Evolutionary conservation across 2,888 invertebrate genomes (phyloP).

Genomic region (Hyppa rectilinea): DNA sequence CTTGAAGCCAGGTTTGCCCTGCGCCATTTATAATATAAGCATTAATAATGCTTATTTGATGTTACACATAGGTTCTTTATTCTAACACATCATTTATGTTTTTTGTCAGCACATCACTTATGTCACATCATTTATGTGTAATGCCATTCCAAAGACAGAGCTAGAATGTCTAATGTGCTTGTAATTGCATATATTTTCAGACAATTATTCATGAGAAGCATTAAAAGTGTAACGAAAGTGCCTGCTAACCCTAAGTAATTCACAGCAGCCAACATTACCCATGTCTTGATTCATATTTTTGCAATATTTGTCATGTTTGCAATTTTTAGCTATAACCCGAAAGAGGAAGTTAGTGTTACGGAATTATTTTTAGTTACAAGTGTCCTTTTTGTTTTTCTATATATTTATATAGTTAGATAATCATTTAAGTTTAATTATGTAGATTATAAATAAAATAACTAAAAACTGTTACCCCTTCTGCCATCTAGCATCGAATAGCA

Average conservation of each 20-base stretch:
- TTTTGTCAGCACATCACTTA: neutral
- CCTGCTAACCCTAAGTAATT: neutral
- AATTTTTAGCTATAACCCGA: neutral
- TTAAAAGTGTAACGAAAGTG: neutral
- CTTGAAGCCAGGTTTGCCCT: conserved; percentile 28
- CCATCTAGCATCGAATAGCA: conserved; percentile 45
- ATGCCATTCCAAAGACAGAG: neutral
- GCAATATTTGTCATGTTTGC: neutral
- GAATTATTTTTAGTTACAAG: neutral
- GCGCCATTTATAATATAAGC: conserved; percentile 29
- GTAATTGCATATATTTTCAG: neutral
- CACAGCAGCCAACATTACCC: neutral
- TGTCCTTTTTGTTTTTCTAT: too few relatives aligned
- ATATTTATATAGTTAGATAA: too few relatives aligned
- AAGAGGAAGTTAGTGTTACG: neutral
- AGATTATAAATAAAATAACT: too few relatives aligned
- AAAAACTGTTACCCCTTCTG: neutral
- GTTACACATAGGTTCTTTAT: too few relatives aligned
- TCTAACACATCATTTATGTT: neutral
- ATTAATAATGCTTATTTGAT: conserved; percentile 30
- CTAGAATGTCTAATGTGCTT: too few relatives aligned
- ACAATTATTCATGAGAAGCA: neutral
- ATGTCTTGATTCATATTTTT: neutral
- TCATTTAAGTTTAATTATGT: too few relatives aligned
- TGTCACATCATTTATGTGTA: neutral